A percentile compares a stretch with the other conserved stretches of the same genome.
These are phyloP conservation scores for Peucedramus taeniatus DNA, from an alignment of 2,113 vertebrate genomes.

Conservation along the genomic window DNA sequence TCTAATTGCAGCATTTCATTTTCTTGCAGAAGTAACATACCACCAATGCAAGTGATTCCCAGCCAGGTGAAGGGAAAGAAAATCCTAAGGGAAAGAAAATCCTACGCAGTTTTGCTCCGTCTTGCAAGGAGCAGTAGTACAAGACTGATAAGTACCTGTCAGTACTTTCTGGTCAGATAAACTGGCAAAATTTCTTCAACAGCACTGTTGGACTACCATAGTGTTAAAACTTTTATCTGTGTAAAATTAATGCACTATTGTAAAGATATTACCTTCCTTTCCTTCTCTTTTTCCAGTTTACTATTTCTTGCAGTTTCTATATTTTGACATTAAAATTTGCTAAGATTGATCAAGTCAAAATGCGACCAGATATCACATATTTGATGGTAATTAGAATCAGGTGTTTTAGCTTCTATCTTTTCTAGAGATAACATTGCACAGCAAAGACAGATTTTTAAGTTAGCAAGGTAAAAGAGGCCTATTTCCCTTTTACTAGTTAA, in stretches of 20 bases:
- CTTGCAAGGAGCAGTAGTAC: neutral
- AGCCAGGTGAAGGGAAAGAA: neutral
- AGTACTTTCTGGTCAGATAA: neutral
- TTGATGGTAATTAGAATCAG: neutral
- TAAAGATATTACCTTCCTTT: neutral
- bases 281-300: neutral
- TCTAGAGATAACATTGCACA: neutral
- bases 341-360: neutral
- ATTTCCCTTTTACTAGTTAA: neutral
- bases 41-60: neutral
- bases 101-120: fast-evolving
- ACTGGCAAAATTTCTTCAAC: neutral
- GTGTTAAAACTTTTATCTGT: neutral
- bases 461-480: neutral
- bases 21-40: neutral
- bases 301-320: neutral
- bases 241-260: neutral
- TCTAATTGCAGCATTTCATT: neutral
- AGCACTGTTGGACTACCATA: neutral
- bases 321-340: neutral
- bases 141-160: neutral
- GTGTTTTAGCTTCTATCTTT: neutral
- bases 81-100: neutral
- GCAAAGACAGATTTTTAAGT: neutral
- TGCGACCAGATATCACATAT: neutral